phyloP scores from a whole-genome alignment of 2,888 invertebrate species.

The Phrixothrix hirtus region DNA sequence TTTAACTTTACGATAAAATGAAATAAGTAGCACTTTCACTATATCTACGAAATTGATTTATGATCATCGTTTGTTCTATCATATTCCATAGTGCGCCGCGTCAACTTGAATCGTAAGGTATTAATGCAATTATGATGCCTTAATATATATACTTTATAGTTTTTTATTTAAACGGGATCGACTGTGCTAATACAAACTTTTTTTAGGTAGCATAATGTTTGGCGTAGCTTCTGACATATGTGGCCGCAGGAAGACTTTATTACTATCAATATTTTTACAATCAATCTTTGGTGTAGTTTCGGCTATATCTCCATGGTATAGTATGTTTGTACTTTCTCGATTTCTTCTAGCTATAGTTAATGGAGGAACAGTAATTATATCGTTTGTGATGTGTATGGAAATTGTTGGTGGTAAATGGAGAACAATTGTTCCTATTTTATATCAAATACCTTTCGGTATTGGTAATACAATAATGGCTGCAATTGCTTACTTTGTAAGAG shows the following conservation, averaged over 20 bases:
- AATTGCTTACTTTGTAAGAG: slow-evolving; percentile 62
- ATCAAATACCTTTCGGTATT: slow-evolving; percentile 66
- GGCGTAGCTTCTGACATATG: slow-evolving; percentile 65
- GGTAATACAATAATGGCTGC: slow-evolving; percentile 63
- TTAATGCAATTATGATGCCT: too few species aligned
- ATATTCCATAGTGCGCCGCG: too few species aligned
- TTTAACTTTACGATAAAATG: too few species aligned
- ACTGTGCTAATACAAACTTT: too few species aligned
- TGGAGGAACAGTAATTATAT: slow-evolving; percentile 67
- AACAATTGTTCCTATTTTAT: slow-evolving; percentile 64
- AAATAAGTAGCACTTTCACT: too few species aligned
- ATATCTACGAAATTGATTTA: too few species aligned
- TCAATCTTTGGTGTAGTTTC: slow-evolving; percentile 59
- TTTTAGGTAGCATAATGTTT: slow-evolving; percentile 60
- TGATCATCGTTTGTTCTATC: too few species aligned
- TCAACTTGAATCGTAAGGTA: too few species aligned
- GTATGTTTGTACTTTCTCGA: slow-evolving; percentile 60
- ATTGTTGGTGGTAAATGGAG: slow-evolving; percentile 66
- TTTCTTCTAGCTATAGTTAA: slow-evolving; percentile 64
- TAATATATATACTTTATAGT: too few species aligned
- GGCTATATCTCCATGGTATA: slow-evolving; percentile 61
- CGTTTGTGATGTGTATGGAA: slow-evolving; percentile 70
- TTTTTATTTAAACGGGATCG: too few species aligned
- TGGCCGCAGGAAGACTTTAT: slow-evolving; percentile 64
- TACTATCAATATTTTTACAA: slow-evolving; percentile 62